Evolutionary conservation across 1,140 invertebrate species (phyloP).

Genomic region (Lepidostoma basale): DNA sequence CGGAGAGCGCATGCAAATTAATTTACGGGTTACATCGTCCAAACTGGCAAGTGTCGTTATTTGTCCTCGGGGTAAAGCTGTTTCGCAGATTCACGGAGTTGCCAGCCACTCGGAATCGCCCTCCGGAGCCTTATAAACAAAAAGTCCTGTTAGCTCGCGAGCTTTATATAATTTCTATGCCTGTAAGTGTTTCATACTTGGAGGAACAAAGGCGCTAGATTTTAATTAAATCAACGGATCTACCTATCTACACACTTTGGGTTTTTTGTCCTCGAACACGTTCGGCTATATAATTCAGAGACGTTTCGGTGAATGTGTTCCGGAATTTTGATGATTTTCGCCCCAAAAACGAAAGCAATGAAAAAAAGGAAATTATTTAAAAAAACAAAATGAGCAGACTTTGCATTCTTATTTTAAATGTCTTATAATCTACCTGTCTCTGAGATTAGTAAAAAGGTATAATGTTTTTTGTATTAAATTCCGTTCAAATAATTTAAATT

Average conservation of each 20-base stretch:
- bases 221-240: conserved; percentile 45
- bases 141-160: conserved; percentile 43
- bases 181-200: conserved; percentile 40
- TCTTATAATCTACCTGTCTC: too few species aligned
- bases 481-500: too few species aligned
- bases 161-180: conserved; percentile 42
- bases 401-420: too few species aligned
- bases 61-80: conserved; percentile 44
- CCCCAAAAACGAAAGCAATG: too few species aligned
- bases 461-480: too few species aligned
- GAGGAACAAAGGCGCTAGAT: conserved; percentile 44
- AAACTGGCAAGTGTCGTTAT: conserved; percentile 47
- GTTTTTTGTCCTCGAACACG: conserved; percentile 30
- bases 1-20: conserved; percentile 44
- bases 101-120: conserved; percentile 42
- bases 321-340: background rate
- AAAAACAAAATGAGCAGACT: too few species aligned
- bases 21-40: conserved; percentile 45
- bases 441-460: too few species aligned
- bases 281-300: conserved; percentile 30
- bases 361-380: too few species aligned
- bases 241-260: conserved; percentile 14
- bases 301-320: conserved; percentile 29
- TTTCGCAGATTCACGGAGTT: conserved; percentile 44
- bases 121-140: conserved; percentile 47